A percentile compares a stretch with the other conserved stretches of the same genome.
phyloP scores from a whole-genome alignment of 2,888 invertebrate genomes.

The Drosophila fulvimacula region DNA sequence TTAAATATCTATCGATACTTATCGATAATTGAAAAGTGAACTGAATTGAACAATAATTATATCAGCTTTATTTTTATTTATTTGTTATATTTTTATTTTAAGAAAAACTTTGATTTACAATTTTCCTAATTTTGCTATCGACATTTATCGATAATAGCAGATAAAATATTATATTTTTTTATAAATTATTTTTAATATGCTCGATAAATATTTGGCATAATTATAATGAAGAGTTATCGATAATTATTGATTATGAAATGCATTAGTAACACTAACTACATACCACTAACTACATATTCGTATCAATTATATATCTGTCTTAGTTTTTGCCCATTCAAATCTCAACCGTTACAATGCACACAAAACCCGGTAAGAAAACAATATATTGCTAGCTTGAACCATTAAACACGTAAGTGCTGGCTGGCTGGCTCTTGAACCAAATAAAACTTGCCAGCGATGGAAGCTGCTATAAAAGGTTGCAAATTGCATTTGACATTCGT shows the following conservation, averaged over 20 bases:
- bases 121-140: too few species aligned
- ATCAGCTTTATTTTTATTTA: too few species aligned
- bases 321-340: not conserved
- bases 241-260: not conserved
- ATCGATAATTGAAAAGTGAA: not conserved
- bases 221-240: too few species aligned
- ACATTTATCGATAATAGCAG: conserved; percentile 5
- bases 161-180: too few species aligned
- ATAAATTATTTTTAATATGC: too few species aligned
- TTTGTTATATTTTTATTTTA: too few species aligned
- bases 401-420: not conserved
- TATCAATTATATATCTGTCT: not conserved
- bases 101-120: too few species aligned
- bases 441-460: conserved; percentile 4
- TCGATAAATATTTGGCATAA: too few species aligned
- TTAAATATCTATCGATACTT: not conserved
- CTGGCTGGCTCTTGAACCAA: not conserved
- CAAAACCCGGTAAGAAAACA: not conserved
- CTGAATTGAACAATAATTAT: not conserved
- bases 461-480: conserved; percentile 21
- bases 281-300: not conserved
- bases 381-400: not conserved
- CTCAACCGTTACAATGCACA: not conserved
- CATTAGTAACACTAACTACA: not conserved
- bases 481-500: conserved; percentile 38